phyloP scores from a whole-genome alignment of 2,888 invertebrate genomes.

The Drosophila mercatorum region DNA sequence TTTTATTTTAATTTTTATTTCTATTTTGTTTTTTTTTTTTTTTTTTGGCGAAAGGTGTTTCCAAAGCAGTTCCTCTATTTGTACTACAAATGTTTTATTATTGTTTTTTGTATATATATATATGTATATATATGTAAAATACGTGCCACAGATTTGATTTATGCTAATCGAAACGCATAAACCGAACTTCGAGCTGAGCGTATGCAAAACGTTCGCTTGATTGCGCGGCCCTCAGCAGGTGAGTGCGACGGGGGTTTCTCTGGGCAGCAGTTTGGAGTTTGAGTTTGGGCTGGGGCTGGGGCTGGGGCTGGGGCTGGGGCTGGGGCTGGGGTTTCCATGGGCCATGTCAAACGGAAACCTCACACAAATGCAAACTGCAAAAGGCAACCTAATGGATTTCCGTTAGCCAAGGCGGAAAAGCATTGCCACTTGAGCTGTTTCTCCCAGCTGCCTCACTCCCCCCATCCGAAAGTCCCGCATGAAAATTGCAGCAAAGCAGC shows the following conservation, averaged over 20 bases:
- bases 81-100: constrained; percentile 57
- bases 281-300: background rate
- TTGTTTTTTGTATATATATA: constrained; percentile 2
- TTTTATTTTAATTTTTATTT: background rate
- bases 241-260: background rate
- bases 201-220: constrained; percentile 71
- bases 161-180: constrained; percentile 73
- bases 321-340: background rate
- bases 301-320: background rate
- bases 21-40: constrained; percentile 8
- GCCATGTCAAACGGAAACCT: constrained; percentile 75
- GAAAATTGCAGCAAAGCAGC: constrained; percentile 46
- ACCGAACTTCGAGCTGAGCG: constrained; percentile 42
- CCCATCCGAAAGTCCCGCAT: constrained; percentile 19
- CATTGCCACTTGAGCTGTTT: constrained; percentile 65
- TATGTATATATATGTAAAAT: constrained; percentile 22
- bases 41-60: constrained; percentile 71
- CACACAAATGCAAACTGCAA: constrained; percentile 71
- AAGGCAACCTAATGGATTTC: constrained; percentile 76
- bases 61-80: constrained; percentile 61
- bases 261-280: background rate
- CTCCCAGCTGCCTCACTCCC: background rate
- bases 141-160: constrained; percentile 64
- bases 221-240: constrained; percentile 38
- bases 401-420: constrained; percentile 70